phyloP scores from a whole-genome alignment of 2,888 invertebrate genomes.

The Archips crataeganus region DNA sequence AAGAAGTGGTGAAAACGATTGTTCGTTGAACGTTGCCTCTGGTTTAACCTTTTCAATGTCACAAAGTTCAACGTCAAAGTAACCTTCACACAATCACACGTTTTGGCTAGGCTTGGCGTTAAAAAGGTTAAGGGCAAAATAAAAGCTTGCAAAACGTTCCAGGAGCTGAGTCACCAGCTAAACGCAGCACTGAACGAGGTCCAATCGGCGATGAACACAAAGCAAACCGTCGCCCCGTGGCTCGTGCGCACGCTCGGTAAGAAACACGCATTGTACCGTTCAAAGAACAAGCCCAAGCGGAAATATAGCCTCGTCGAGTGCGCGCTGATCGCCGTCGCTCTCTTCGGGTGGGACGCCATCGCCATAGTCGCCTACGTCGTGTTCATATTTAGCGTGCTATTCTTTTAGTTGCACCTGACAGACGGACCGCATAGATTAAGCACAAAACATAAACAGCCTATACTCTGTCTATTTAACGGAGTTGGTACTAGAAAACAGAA shows the following conservation, averaged over 20 bases:
- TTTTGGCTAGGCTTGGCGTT: too few species aligned
- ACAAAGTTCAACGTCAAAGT: too few species aligned
- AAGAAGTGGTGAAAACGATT: too few species aligned
- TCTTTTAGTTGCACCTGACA: not conserved
- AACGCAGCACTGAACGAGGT: constrained; percentile 92
- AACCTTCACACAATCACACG: too few species aligned
- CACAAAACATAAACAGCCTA: too few species aligned
- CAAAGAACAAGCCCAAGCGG: not conserved
- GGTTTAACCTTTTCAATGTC: too few species aligned
- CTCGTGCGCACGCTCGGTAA: constrained; percentile 94
- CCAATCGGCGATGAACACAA: constrained; percentile 75
- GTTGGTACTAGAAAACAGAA: too few species aligned
- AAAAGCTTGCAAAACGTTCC: constrained; percentile 45
- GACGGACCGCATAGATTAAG: too few species aligned
- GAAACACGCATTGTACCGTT: constrained; percentile 46
- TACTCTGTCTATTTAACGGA: too few species aligned
- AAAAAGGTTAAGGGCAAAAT: too few species aligned
- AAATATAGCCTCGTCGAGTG: constrained; percentile 33
- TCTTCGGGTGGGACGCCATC: constrained; percentile 38
- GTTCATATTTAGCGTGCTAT: constrained; percentile 31
- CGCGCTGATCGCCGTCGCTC: constrained; percentile 32
- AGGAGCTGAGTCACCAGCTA: constrained; percentile 96
- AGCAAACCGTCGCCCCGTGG: constrained; percentile 94
- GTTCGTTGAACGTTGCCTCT: too few species aligned
- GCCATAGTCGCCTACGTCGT: constrained; percentile 36